Conservation (phyloP, 1,140 invertebrate species). For the Procambarus clarkii region DNA sequence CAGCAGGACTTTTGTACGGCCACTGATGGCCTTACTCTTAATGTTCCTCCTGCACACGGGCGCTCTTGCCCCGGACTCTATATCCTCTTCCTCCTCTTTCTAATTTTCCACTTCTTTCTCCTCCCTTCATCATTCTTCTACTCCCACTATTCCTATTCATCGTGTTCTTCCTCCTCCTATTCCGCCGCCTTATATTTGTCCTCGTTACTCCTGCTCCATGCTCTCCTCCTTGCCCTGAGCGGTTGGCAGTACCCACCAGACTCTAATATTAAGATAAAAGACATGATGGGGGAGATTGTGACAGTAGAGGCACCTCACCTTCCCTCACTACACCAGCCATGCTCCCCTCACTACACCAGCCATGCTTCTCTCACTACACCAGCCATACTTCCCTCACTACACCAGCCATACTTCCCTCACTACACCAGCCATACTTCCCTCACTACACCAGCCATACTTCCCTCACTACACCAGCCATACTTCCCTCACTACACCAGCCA, state of each 20-base stretch:
- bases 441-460: too few species aligned
- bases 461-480: too few species aligned
- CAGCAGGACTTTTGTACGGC: neutral
- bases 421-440: too few species aligned
- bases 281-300: slow-evolving; percentile 39
- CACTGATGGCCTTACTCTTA: neutral
- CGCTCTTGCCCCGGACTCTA: neutral
- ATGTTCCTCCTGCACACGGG: neutral
- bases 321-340: too few species aligned
- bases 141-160: neutral
- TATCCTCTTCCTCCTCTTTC: neutral
- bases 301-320: neutral
- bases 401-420: too few species aligned
- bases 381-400: too few species aligned
- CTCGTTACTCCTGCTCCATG: slow-evolving; percentile 8
- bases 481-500: too few species aligned
- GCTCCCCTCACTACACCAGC: too few species aligned
- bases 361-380: too few species aligned
- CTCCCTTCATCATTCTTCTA: neutral
- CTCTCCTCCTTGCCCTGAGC: neutral
- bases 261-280: slow-evolving; percentile 56
- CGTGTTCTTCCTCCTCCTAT: neutral
- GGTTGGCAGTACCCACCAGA: slow-evolving; percentile 15
- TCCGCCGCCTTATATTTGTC: neutral
- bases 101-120: neutral